Percentiles rank a stretch among this genome's conserved stretches.
phyloP scores from a whole-genome alignment of 2,888 invertebrate species.

The Urechis unicinctus region DNA sequence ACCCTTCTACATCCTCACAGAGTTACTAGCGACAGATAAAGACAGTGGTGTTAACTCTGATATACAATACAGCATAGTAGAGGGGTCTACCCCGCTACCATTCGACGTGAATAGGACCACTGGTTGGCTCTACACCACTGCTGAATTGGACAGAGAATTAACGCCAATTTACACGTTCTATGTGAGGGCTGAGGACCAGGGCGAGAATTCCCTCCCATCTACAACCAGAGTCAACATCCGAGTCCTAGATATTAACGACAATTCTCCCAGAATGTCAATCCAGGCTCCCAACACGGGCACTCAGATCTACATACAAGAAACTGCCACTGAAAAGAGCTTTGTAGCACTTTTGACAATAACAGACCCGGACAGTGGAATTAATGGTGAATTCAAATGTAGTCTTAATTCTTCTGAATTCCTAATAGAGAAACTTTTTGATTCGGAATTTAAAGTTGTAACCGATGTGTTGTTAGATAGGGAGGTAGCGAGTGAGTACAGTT shows the following conservation, averaged over 20 bases:
- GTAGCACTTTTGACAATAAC: slow-evolving; percentile 12
- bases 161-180: slow-evolving; percentile 3
- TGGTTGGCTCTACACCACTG: slow-evolving; percentile 9
- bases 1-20: slow-evolving; percentile 1
- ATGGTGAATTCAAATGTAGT: slow-evolving; percentile 9
- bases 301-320: slow-evolving; percentile 10
- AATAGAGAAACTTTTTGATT: slow-evolving; percentile 3
- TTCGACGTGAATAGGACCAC: slow-evolving; percentile 11
- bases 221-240: slow-evolving; percentile 8
- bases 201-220: slow-evolving; percentile 5
- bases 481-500: not conserved
- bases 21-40: slow-evolving; percentile 9
- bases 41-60: slow-evolving; percentile 12
- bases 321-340: slow-evolving; percentile 11
- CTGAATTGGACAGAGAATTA: slow-evolving; percentile 10
- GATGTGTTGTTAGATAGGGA: slow-evolving; percentile 8
- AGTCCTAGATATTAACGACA: slow-evolving; percentile 14
- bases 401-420: slow-evolving; percentile 9
- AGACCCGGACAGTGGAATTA: slow-evolving; percentile 10
- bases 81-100: not conserved
- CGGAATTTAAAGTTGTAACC: slow-evolving; percentile 13
- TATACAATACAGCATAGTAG: slow-evolving; percentile 6
- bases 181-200: slow-evolving; percentile 8
- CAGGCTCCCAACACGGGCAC: slow-evolving; percentile 8
- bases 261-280: slow-evolving; percentile 7